phyloP scores from a whole-genome alignment of 2,113 vertebrate genomes.

The Chloebia gouldiae region DNA sequence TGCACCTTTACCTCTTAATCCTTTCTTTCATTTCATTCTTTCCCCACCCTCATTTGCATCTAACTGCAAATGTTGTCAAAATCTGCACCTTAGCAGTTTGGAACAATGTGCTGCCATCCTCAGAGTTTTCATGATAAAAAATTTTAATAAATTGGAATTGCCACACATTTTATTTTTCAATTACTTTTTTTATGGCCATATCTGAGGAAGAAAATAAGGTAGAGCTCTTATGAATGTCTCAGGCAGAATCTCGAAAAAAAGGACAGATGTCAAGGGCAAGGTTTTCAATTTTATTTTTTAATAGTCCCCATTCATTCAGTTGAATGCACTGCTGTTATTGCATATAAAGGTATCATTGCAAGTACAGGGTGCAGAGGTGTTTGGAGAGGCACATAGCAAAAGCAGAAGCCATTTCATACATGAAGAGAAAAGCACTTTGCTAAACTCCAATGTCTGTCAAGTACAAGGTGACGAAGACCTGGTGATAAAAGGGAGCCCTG shows the following conservation, averaged over 20 bases:
- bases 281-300: slow-evolving; percentile 59
- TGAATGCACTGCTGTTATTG: neutral
- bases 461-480: neutral
- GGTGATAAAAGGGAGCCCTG: neutral
- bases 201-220: slow-evolving; percentile 87
- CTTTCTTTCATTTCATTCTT: neutral
- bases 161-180: neutral
- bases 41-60: neutral
- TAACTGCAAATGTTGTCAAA: neutral
- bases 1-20: neutral
- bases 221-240: slow-evolving; percentile 80
- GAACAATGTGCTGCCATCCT: neutral
- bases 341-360: neutral
- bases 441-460: neutral
- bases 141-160: neutral
- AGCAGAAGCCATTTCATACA: neutral
- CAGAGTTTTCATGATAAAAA: neutral
- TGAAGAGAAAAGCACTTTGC: neutral
- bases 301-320: neutral
- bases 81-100: neutral
- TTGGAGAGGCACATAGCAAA: neutral
- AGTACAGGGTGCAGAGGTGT: neutral
- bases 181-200: slow-evolving; percentile 58
- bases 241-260: slow-evolving; percentile 81
- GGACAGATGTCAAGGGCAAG: slow-evolving; percentile 84